Percentiles rank a stretch among this genome's conserved stretches.
Evolutionary conservation across 2,113 vertebrate species (phyloP).

Genomic region (Promerops cafer): DNA sequence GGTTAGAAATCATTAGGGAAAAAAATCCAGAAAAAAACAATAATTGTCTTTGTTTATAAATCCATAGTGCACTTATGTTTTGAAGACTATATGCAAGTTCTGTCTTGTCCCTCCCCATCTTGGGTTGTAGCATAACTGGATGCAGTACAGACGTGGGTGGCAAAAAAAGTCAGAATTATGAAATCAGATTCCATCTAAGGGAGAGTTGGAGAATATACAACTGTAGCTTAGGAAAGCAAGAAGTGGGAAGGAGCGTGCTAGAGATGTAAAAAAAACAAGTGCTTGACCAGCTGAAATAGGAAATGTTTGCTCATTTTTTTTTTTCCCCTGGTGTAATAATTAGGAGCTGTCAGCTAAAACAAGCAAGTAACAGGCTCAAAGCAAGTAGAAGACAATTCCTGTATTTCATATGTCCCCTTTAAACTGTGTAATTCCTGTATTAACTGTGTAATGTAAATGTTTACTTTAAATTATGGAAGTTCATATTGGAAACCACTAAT

Average conservation of each 20-base stretch:
- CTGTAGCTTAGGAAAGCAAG: neutral
- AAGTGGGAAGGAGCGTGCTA: neutral
- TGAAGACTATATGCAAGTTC: neutral
- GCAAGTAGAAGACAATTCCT: neutral
- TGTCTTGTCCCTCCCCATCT: neutral
- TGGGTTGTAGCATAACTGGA: neutral
- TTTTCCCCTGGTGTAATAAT: neutral
- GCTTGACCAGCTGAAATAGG: neutral
- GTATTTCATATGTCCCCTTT: neutral
- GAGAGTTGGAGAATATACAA: neutral
- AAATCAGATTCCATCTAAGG: neutral
- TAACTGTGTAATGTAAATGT: neutral
- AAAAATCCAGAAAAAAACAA: neutral
- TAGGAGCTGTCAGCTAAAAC: neutral
- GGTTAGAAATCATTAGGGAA: neutral
- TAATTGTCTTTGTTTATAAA: neutral
- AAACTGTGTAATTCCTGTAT: neutral
- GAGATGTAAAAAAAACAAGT: neutral
- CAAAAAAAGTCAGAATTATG: neutral
- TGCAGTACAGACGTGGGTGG: neutral
- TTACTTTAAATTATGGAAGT: neutral
- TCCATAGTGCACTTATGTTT: neutral
- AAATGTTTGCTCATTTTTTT: neutral
- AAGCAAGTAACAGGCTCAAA: neutral
- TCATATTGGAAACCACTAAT: neutral